Conservation (phyloP, 2,888 invertebrate species). For the Leuctra nigra region DNA sequence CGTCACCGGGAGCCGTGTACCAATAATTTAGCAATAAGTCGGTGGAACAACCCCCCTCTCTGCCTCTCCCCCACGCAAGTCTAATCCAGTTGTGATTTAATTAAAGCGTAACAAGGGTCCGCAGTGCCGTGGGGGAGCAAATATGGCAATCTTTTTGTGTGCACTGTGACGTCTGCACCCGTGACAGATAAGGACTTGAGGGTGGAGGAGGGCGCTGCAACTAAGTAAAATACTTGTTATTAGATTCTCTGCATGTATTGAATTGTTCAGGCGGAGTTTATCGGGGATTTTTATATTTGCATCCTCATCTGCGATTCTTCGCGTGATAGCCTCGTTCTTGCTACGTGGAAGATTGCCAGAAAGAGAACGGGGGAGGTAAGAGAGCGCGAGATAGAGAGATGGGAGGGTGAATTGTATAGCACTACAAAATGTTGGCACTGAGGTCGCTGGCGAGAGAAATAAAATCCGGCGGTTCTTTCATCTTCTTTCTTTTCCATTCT, state of each 20-base stretch:
- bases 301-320: neutral
- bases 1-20: slow-evolving; percentile 3
- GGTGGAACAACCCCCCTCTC: neutral
- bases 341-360: slow-evolving; percentile 1
- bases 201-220: neutral
- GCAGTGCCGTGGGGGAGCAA: neutral
- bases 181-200: too few species aligned
- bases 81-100: slow-evolving; percentile 1
- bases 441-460: neutral
- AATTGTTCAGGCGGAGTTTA: slow-evolving; percentile 8
- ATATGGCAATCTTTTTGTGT: neutral
- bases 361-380: neutral
- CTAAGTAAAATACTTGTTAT: neutral
- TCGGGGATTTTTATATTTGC: slow-evolving; percentile 8
- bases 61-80: neutral
- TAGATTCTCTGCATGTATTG: slow-evolving; percentile 3
- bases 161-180: neutral
- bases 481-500: slow-evolving; percentile 12
- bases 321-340: neutral
- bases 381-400: neutral
- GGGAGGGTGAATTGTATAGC: slow-evolving; percentile 16
- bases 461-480: slow-evolving; percentile 13
- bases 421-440: slow-evolving; percentile 16
- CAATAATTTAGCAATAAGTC: slow-evolving; percentile 5
- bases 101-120: neutral